Evolutionary conservation across 30 jellyfish, hydroid and myxozoan genomes (phyloP).

Genomic region (Pelagia noctiluca): DNA sequence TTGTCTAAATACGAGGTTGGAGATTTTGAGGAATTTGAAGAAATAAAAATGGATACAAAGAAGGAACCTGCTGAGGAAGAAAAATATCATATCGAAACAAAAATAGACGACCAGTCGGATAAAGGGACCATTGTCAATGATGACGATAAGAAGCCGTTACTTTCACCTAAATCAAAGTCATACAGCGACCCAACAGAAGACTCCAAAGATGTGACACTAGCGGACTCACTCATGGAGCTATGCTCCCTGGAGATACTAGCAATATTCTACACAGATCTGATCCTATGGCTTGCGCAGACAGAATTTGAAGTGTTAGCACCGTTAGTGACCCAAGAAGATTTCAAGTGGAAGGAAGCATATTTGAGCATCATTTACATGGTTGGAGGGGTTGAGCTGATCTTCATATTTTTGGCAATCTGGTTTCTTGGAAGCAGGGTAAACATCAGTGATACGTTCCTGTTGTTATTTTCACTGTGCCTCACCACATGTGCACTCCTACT

Average conservation of each 20-base stretch:
- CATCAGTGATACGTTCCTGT: slow-evolving; percentile 72
- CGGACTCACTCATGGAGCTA: slow-evolving; percentile 65
- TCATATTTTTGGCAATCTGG: slow-evolving; percentile 84
- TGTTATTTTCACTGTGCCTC: slow-evolving; percentile 80
- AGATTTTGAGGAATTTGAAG: slow-evolving; percentile 45
- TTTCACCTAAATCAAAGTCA: slow-evolving; percentile 14
- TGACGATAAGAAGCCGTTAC: slow-evolving; percentile 72
- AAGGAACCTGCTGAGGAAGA: slow-evolving; percentile 60
- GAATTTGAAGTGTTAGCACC: slow-evolving; percentile 98
- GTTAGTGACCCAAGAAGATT: slow-evolving; percentile 92
- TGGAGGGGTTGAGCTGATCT: slow-evolving; percentile 91
- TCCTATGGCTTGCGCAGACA: slow-evolving; percentile 94
- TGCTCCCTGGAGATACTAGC: slow-evolving; percentile 82
- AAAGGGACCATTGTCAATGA: slow-evolving; percentile 14
- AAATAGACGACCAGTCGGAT: slow-evolving; percentile 52
- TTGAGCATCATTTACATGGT: slow-evolving; percentile 84
- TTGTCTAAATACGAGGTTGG: slow-evolving; percentile 58
- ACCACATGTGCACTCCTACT: slow-evolving; percentile 80
- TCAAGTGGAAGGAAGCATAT: slow-evolving; percentile 88
- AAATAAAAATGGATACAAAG: slow-evolving; percentile 57
- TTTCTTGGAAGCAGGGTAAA: slow-evolving; percentile 65
- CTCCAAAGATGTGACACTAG: slow-evolving; percentile 24
- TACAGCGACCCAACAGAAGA: slow-evolving; percentile 29
- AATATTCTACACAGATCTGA: slow-evolving; percentile 88
- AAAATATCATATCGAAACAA: slow-evolving; percentile 38